A percentile compares a stretch with the other conserved stretches of the same genome.
Conservation (phyloP, 2,888 invertebrate genomes). For the Gastrophysa polygoni region DNA sequence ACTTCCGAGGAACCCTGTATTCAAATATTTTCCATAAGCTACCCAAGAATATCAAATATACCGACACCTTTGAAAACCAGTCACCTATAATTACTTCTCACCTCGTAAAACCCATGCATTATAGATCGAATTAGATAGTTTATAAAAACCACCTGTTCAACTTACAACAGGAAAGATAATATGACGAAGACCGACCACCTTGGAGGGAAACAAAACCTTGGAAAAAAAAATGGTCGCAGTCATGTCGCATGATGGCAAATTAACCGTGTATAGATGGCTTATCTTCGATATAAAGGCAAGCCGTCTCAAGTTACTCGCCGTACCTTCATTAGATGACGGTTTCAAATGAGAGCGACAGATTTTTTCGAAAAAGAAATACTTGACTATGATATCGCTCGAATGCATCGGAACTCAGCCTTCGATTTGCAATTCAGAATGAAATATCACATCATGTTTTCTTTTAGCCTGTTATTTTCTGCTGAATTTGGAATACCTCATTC, state of each 20-base stretch:
- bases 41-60: not conserved
- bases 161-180: constrained; percentile 45
- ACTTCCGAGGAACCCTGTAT: too few species aligned
- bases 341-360: not conserved
- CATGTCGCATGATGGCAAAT: constrained; percentile 44
- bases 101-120: constrained; percentile 14
- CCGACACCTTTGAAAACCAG: not conserved
- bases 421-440: too few species aligned
- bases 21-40: too few species aligned
- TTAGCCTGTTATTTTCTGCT: too few species aligned
- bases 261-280: constrained; percentile 41
- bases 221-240: constrained; percentile 36
- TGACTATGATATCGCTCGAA: too few species aligned
- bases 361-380: not conserved
- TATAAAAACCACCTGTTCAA: constrained; percentile 48
- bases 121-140: constrained; percentile 37
- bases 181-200: constrained; percentile 48
- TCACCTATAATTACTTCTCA: not conserved
- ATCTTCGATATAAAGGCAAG: constrained; percentile 37
- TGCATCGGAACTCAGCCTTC: too few species aligned
- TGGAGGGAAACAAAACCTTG: constrained; percentile 40
- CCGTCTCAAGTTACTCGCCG: constrained; percentile 25
- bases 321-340: not conserved
- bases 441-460: too few species aligned
- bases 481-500: too few species aligned